These are phyloP conservation scores for Pao palembangensis DNA, from an alignment of 2,113 vertebrate species.

Conservation along the genomic window DNA sequence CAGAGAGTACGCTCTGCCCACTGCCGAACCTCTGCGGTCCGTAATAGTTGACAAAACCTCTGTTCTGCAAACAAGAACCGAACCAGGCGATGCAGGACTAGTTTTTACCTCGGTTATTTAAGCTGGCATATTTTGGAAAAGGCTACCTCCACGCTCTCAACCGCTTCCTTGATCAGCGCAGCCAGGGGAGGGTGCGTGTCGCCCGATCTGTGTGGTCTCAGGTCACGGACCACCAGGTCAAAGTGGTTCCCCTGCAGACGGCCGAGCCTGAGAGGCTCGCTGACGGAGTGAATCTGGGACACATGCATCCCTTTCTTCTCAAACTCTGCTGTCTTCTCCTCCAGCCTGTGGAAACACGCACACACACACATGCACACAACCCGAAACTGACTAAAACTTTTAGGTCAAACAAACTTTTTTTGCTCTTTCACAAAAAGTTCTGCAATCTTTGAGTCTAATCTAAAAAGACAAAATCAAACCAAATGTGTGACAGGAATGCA, in stretches of 20 bases:
- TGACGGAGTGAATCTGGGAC: constrained; percentile 72
- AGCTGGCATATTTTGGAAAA: neutral
- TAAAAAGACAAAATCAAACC: neutral
- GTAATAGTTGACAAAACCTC: constrained; percentile 71
- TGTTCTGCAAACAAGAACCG: constrained; percentile 32
- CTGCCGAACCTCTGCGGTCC: constrained; percentile 78
- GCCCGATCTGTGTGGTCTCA: constrained; percentile 68
- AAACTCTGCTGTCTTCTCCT: constrained; percentile 75
- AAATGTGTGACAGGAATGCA: neutral
- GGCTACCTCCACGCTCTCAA: constrained; percentile 82
- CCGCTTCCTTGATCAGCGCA: constrained; percentile 80
- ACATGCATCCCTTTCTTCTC: constrained; percentile 82
- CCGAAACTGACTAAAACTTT: neutral
- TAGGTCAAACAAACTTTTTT: too few relatives aligned
- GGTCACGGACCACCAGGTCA: constrained; percentile 83
- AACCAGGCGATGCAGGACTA: too few relatives aligned
- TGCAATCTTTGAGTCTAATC: too few relatives aligned
- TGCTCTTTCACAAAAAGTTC: too few relatives aligned
- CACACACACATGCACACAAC: neutral
- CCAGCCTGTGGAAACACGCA: constrained; percentile 74
- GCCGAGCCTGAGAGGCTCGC: constrained; percentile 83
- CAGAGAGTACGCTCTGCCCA: constrained; percentile 76
- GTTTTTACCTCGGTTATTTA: too few relatives aligned
- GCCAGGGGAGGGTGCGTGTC: constrained; percentile 56
- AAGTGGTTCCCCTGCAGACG: constrained; percentile 92